phyloP scores from a whole-genome alignment of 1,140 invertebrate species.

The Anoplolepis gracilipes region DNA sequence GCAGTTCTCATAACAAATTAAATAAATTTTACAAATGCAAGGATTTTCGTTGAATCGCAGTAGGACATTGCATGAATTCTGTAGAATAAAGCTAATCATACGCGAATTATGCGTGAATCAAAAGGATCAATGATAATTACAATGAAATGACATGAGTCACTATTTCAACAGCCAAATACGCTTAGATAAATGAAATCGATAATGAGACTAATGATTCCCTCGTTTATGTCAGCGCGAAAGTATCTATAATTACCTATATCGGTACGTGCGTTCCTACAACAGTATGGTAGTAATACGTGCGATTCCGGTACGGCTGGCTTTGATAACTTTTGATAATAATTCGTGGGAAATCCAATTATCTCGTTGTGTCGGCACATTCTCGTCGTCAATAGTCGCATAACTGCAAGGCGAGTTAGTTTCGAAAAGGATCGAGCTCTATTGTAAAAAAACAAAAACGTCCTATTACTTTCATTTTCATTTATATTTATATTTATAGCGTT shows the following conservation, averaged over 20 bases:
- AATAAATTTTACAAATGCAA: background rate
- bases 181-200: constrained; percentile 46
- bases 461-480: background rate
- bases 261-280: constrained; percentile 32
- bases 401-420: background rate
- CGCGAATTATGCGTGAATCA: background rate
- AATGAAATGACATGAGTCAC: background rate
- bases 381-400: background rate
- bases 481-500: background rate
- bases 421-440: background rate
- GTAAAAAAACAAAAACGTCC: background rate
- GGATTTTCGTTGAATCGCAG: background rate
- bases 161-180: background rate
- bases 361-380: background rate
- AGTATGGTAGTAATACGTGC: background rate
- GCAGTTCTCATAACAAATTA: background rate
- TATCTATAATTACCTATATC: constrained; percentile 50
- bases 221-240: constrained; percentile 47
- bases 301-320: constrained; percentile 40
- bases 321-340: constrained; percentile 61
- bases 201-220: constrained; percentile 58
- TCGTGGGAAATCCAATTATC: constrained; percentile 65
- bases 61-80: background rate
- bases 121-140: constrained; percentile 35
- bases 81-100: background rate